Percentiles rank a stretch among this genome's conserved stretches.
These are phyloP conservation scores for Coluber constrictor DNA, from an alignment of 2,797 vertebrate genomes.

Conservation along the genomic window DNA sequence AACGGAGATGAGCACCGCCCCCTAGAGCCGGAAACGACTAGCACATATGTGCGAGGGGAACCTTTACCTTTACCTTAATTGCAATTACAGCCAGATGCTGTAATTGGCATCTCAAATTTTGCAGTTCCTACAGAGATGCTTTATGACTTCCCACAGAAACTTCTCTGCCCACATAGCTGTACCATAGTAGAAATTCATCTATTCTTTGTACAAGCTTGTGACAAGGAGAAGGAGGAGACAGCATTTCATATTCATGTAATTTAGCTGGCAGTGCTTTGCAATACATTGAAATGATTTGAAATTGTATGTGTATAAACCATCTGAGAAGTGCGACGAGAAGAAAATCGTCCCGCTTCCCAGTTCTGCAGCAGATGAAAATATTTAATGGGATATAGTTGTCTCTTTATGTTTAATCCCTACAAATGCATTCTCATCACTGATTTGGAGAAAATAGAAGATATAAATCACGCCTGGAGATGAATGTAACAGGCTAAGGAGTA, in stretches of 20 bases:
- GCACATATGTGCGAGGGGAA: no score
- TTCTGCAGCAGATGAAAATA: constrained; percentile 32
- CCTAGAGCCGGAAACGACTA: no score
- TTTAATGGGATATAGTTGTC: constrained; percentile 29
- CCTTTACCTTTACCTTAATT: no score
- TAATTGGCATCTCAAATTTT: not conserved
- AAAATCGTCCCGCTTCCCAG: constrained; percentile 17
- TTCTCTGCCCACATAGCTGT: not conserved
- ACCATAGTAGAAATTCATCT: not conserved
- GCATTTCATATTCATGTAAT: constrained; percentile 30
- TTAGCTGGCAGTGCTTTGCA: constrained; percentile 22
- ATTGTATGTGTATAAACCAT: constrained; percentile 6
- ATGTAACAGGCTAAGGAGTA: constrained; percentile 30
- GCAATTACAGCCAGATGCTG: no score
- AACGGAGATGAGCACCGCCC: no score
- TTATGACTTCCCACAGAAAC: not conserved
- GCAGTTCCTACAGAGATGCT: not conserved
- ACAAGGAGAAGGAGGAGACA: not conserved
- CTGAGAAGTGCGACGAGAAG: constrained; percentile 1
- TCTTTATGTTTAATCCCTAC: constrained; percentile 34
- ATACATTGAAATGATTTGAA: constrained; percentile 29
- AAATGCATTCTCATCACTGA: constrained; percentile 38
- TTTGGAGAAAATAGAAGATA: constrained; percentile 58
- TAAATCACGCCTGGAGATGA: constrained; percentile 56
- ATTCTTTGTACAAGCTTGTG: constrained; percentile 2